Conservation (phyloP, 2,888 invertebrate species). For the Spicauda simplicius region DNA sequence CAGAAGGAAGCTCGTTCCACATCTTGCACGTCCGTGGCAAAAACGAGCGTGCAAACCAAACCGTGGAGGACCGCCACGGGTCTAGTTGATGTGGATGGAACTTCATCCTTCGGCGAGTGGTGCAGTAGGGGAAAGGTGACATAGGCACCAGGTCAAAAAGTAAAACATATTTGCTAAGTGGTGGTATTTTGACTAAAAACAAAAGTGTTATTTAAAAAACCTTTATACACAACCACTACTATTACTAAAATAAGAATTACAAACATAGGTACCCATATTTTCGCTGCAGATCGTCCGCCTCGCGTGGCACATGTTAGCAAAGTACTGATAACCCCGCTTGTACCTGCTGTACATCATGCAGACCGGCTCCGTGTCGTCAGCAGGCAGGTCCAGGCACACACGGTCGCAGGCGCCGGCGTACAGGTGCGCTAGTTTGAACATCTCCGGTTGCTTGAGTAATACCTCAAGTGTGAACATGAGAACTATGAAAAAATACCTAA, state of each 20-base stretch:
- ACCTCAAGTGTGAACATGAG: not conserved
- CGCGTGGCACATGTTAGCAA: slow-evolving; percentile 72
- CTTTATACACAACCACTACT: too few relatives aligned
- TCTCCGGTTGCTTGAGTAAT: not conserved
- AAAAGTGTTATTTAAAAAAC: too few relatives aligned
- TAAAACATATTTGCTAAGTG: too few relatives aligned
- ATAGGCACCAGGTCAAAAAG: too few relatives aligned
- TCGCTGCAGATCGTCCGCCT: slow-evolving; percentile 66
- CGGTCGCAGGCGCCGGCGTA: slow-evolving; percentile 12
- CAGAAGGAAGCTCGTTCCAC: too few relatives aligned
- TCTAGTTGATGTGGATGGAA: too few relatives aligned
- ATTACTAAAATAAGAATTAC: not conserved
- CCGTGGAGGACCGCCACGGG: too few relatives aligned
- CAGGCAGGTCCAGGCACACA: slow-evolving; percentile 64
- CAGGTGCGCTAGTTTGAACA: not conserved
- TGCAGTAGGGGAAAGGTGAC: too few relatives aligned
- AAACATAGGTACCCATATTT: slow-evolving; percentile 60
- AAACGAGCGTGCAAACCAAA: too few relatives aligned
- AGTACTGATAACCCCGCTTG: slow-evolving; percentile 69
- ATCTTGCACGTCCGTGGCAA: too few relatives aligned
- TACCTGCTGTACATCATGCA: slow-evolving; percentile 78
- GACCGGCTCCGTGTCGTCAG: slow-evolving; percentile 61
- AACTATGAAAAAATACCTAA: not conserved
- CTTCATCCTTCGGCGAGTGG: too few relatives aligned
- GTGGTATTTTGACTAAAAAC: too few relatives aligned